Percentiles rank a stretch among this genome's conserved stretches.
These are phyloP conservation scores for Capromys pilorides DNA, from an alignment of 2,797 vertebrate genomes.

Conservation along the genomic window DNA sequence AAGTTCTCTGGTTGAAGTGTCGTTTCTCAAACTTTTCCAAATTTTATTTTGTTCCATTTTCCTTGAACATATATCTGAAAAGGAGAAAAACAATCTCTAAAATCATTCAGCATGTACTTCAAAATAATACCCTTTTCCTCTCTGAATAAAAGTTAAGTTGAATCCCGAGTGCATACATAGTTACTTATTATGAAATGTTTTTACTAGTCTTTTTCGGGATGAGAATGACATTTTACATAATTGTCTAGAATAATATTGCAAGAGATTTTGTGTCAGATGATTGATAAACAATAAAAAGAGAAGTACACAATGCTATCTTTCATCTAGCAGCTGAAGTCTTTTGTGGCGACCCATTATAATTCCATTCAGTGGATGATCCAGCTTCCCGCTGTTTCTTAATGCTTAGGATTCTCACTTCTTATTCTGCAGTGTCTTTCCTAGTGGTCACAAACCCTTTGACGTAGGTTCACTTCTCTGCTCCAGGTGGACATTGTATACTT, in stretches of 20 bases:
- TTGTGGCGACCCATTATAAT: background rate
- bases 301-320: background rate
- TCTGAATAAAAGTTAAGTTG: background rate
- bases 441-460: background rate
- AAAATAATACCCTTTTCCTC: background rate
- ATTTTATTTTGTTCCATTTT: background rate
- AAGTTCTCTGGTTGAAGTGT: background rate
- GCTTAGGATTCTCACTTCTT: background rate
- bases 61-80: conserved; percentile 40
- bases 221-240: background rate
- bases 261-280: background rate
- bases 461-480: background rate
- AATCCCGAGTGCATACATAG: background rate
- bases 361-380: background rate
- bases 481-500: too few relatives aligned
- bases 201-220: background rate
- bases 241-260: background rate
- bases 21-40: background rate
- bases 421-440: background rate
- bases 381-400: background rate
- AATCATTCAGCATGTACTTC: background rate
- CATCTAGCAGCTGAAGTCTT: background rate
- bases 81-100: background rate
- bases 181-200: conserved; percentile 9
- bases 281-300: background rate